Conservation (phyloP, 2,888 invertebrate species). For the Meteorus cinctellus region DNA sequence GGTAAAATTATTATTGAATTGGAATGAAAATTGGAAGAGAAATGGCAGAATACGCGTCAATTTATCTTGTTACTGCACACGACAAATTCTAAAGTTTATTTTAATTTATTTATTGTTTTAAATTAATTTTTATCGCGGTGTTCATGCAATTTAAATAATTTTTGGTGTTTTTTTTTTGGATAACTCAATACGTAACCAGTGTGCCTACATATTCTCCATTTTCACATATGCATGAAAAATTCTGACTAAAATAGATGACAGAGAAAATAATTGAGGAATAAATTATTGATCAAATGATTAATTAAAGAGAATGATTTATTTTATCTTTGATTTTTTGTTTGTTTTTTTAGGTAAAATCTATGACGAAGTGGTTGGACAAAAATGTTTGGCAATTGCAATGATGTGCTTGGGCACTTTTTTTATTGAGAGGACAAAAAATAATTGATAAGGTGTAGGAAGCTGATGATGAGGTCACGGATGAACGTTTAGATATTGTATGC, state of each 20-base stretch:
- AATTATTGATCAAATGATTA: background rate
- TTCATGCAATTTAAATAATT: too few species aligned
- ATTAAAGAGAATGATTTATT: background rate
- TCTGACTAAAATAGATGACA: background rate
- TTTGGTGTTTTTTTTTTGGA: too few species aligned
- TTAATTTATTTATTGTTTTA: too few species aligned
- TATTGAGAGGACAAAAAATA: conserved; percentile 62
- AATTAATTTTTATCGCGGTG: too few species aligned
- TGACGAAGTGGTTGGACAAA: background rate
- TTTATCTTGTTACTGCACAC: background rate
- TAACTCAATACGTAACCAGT: background rate
- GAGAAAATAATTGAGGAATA: background rate
- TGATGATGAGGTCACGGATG: conserved; percentile 65
- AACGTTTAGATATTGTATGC: conserved; percentile 5
- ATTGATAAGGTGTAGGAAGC: conserved; percentile 61
- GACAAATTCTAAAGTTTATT: background rate
- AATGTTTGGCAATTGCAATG: too few species aligned
- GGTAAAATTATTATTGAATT: background rate
- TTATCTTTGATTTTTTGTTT: background rate
- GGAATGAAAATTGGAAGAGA: too few species aligned
- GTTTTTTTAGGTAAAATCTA: background rate
- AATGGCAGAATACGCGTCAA: too few species aligned
- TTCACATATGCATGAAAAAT: background rate
- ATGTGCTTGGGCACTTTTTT: too few species aligned
- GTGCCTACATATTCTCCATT: background rate